Evolutionary conservation across 2,113 vertebrate species (phyloP).

Genomic region (Sitta europaea): DNA sequence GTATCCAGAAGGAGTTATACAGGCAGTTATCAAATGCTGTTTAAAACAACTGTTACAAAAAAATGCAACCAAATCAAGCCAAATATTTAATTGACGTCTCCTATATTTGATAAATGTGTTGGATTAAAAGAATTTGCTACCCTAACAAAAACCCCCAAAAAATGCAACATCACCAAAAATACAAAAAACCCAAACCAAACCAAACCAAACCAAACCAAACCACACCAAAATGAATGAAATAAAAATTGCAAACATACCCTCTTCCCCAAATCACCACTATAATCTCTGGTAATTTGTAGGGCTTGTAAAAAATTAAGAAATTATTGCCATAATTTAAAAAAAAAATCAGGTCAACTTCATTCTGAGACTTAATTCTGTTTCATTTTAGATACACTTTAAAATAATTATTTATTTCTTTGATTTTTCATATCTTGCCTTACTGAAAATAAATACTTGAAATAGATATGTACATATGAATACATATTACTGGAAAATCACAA

Average conservation of each 20-base stretch:
- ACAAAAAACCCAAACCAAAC: neutral
- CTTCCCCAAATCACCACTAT: neutral
- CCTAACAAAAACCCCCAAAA: accelerated
- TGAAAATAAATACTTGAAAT: neutral
- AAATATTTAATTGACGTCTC: neutral
- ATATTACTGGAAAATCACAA: neutral
- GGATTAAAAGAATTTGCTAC: neutral
- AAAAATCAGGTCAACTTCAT: neutral
- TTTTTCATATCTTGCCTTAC: neutral
- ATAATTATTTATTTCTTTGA: neutral
- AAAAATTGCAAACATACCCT: neutral
- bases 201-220: neutral
- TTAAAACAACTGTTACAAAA: neutral
- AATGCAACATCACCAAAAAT: neutral
- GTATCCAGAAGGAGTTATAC: neutral
- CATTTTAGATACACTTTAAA: neutral
- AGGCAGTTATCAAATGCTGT: neutral
- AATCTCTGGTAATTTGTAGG: neutral
- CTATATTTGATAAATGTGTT: neutral
- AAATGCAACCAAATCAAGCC: neutral
- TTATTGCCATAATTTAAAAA: neutral
- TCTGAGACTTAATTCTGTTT: neutral
- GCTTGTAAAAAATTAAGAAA: neutral
- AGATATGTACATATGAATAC: neutral
- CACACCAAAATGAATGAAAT: neutral